Percentiles rank a stretch among this genome's conserved stretches.
phyloP scores from a whole-genome alignment of 92 coral and sea anemone genomes.

The Metridium senile region DNA sequence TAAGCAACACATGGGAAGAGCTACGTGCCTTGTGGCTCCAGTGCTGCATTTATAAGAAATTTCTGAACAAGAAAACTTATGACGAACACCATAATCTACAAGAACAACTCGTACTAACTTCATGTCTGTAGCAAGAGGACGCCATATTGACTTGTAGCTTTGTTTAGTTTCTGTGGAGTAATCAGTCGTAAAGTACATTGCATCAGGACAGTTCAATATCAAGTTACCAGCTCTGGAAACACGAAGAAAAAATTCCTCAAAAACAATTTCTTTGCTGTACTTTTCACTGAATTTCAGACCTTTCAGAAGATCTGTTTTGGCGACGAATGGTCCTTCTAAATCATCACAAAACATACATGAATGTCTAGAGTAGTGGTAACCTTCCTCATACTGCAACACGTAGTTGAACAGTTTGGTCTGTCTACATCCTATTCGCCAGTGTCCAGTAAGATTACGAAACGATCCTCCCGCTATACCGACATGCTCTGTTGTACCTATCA shows the following conservation, averaged over 20 bases:
- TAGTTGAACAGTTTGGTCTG: conserved; percentile 30
- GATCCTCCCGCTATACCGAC: conserved; percentile 40
- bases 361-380: conserved; percentile 39
- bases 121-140: conserved; percentile 24
- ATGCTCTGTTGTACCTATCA: conserved; percentile 25
- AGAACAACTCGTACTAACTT: conserved; percentile 21
- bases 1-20: conserved; percentile 41
- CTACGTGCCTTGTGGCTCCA: conserved; percentile 18
- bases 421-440: conserved; percentile 43
- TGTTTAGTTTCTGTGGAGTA: conserved; percentile 34
- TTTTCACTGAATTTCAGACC: conserved; percentile 34
- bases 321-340: conserved; percentile 43
- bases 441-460: conserved; percentile 41
- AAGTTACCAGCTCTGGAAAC: conserved; percentile 16
- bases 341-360: conserved; percentile 47
- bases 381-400: conserved; percentile 40
- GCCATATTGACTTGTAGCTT: conserved; percentile 22
- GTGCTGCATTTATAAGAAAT: conserved; percentile 39
- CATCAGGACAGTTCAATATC: conserved; percentile 51
- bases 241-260: conserved; percentile 42
- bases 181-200: conserved; percentile 44
- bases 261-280: conserved; percentile 22
- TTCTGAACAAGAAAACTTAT: conserved; percentile 36
- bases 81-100: conserved; percentile 15
- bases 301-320: conserved; percentile 35